Evolutionary conservation across 2,113 vertebrate species (phyloP).

Genomic region (Melanerpes aurifrons): DNA sequence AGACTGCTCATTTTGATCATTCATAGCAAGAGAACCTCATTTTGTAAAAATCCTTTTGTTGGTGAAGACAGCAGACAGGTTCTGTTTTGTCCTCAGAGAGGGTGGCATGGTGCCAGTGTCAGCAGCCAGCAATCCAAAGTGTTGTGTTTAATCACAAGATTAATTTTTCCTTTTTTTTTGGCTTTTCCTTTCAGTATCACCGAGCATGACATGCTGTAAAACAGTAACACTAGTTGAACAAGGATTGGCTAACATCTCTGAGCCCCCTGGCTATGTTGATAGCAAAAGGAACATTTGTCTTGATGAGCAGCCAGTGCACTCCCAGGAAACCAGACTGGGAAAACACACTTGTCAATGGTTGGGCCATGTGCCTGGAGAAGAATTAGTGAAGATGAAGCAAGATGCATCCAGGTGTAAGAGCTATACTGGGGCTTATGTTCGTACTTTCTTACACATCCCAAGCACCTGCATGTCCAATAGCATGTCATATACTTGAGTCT

Average conservation of each 20-base stretch:
- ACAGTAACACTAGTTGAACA: slow-evolving; percentile 50
- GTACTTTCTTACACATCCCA: background rate
- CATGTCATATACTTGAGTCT: background rate
- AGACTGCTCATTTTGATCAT: slow-evolving; percentile 28
- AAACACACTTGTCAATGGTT: background rate
- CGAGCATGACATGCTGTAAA: slow-evolving; percentile 63
- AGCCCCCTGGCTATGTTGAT: slow-evolving; percentile 52
- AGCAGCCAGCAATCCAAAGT: slow-evolving; percentile 46
- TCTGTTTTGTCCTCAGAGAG: background rate
- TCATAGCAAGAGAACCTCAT: slow-evolving; percentile 10
- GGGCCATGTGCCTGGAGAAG: background rate
- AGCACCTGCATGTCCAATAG: background rate
- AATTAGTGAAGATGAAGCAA: background rate
- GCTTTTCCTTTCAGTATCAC: slow-evolving; percentile 46
- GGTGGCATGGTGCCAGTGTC: slow-evolving; percentile 19
- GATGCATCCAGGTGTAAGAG: background rate
- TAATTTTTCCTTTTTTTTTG: slow-evolving; percentile 62
- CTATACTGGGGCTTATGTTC: accelerated
- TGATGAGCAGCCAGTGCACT: slow-evolving; percentile 45
- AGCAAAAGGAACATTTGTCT: slow-evolving; percentile 59
- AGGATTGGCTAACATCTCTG: slow-evolving; percentile 35
- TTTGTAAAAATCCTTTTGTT: slow-evolving; percentile 30
- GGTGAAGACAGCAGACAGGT: slow-evolving; percentile 50
- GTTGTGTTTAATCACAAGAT: slow-evolving; percentile 57
- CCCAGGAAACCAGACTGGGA: slow-evolving; percentile 26